These are phyloP conservation scores for Anguilla megastoma DNA, from an alignment of 2,797 vertebrate species.

Conservation along the genomic window DNA sequence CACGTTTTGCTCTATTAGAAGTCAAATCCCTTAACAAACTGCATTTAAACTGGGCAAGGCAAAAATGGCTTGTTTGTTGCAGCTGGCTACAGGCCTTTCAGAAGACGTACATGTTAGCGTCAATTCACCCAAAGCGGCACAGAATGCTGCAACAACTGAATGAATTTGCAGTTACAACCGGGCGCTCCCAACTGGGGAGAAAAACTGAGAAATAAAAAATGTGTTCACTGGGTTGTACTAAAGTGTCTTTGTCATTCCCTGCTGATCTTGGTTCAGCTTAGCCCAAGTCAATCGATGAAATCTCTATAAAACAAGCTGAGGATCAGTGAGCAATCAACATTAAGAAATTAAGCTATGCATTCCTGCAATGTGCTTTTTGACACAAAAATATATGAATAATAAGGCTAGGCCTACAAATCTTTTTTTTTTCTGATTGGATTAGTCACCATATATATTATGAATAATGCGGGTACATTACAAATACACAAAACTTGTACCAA, in stretches of 20 bases:
- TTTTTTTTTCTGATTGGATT: neutral
- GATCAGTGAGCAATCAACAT: too few relatives aligned
- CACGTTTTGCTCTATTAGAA: neutral
- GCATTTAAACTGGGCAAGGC: neutral
- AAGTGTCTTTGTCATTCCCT: neutral
- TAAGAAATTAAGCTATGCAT: neutral
- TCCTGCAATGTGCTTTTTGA: neutral
- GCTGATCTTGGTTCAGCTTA: neutral
- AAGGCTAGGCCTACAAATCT: neutral
- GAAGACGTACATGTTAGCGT: neutral
- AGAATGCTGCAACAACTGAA: neutral
- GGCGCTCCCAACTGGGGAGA: neutral
- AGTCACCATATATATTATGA: neutral
- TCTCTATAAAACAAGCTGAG: too few relatives aligned
- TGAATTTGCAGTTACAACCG: neutral
- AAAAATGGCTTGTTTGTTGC: neutral
- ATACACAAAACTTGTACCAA: neutral
- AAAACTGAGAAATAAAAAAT: neutral
- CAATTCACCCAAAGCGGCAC: neutral
- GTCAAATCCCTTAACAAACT: neutral
- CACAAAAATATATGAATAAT: neutral
- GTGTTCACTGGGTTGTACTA: neutral
- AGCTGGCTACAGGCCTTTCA: neutral
- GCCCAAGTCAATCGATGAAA: too few relatives aligned
- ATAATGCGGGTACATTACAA: slow-evolving; percentile 5